These are phyloP conservation scores for Rhinichthys klamathensis DNA, from an alignment of 2,113 vertebrate species.

Conservation along the genomic window DNA sequence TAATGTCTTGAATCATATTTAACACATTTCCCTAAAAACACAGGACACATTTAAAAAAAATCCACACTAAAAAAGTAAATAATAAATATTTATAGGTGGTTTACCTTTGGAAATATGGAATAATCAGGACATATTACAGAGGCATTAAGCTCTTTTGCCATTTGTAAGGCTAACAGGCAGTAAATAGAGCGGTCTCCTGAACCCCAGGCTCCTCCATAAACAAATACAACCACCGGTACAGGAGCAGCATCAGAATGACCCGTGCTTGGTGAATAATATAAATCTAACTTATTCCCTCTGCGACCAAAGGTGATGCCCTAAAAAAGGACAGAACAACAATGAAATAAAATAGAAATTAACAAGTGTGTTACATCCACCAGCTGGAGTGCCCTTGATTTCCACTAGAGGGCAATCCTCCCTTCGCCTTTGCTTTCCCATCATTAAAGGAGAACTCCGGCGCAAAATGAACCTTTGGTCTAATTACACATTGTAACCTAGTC, in stretches of 20 bases:
- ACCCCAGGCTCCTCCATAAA: conserved; percentile 77
- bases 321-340: background rate
- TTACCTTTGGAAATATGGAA: conserved; percentile 75
- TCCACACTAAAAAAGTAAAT: background rate
- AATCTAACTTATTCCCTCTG: conserved; percentile 73
- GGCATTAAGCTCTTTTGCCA: conserved; percentile 73
- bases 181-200: conserved; percentile 74
- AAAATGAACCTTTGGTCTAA: no score
- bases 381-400: no score
- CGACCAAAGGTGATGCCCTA: conserved; percentile 74
- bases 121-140: conserved; percentile 78
- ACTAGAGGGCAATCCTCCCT: no score
- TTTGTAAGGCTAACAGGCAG: conserved; percentile 74
- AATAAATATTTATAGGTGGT: background rate
- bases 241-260: conserved; percentile 19
- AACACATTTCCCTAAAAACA: conserved; percentile 72
- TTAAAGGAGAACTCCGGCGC: no score
- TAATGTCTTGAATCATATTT: conserved; percentile 76
- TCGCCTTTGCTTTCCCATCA: no score
- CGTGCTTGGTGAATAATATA: conserved; percentile 67
- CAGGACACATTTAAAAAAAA: conserved; percentile 13
- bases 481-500: no score
- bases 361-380: background rate
- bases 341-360: background rate
- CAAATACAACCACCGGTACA: conserved; percentile 69